Base-by-base conservation (phyloP, 2,888 invertebrate species). In the Andrena marginata region DNA sequence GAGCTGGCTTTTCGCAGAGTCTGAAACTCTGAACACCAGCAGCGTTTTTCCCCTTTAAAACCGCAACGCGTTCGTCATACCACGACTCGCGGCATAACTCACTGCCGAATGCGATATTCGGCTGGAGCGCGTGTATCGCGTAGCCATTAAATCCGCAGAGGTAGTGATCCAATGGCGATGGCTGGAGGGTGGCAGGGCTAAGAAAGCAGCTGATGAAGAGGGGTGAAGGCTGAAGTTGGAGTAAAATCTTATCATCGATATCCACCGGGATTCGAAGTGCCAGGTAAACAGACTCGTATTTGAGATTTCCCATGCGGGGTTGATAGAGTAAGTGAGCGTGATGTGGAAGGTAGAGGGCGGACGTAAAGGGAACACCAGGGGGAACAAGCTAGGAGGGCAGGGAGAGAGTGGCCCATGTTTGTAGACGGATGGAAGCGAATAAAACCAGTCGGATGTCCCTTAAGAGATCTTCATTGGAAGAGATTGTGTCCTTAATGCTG, bases 291-390 rank as follows among this genome's bases (percentile, higher is more conserved):
- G 86, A 89, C 88, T 86, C 88, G 85, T 87, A 89, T 90, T 89
- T 87, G 88, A 90, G 91, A 91, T 91, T 91, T 91, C 91, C 91
- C 91, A 87, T 86, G 91, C 89, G 91, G 82, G 89, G 85, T 87
- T 87, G 89, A 87, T 85, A 85, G 78, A 84, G 80, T 48, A 71
- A 63, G 68, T 56, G 26, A 31, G 49, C 64, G 63, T 35, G 59
- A 35, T 48, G 20, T 20, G 5, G 26, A 31, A 26, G 64, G 35
- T 31, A 64, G 60, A 26, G 51, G 33, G 49, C 20, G 49, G 65
- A 35, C 31, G 64, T 10, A 31, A 54, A 42, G 51, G 42, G 42
- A 7, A 31, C 31, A 31, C 7, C 31, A 31, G 7, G 31, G 31
- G 31, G 31, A 13, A 42, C 42, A 42, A 13, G 42, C 42, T 13